Conservation (phyloP, 2,113 vertebrate species). For the Callaeas wilsoni region DNA sequence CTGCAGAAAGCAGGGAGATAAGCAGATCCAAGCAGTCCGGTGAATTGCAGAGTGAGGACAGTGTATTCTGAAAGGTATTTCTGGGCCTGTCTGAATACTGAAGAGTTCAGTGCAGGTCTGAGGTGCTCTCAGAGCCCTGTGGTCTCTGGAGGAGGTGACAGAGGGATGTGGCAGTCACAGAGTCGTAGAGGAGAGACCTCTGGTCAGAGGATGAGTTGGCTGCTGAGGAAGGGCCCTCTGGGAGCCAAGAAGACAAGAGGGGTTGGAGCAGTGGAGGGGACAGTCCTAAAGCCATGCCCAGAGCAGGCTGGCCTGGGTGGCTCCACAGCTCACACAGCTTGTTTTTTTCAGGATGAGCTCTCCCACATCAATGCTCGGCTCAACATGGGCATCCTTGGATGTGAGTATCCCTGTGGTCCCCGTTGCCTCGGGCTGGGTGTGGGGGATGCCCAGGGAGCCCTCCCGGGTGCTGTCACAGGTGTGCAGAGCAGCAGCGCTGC, state of each 20-base stretch:
- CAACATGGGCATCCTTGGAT: conserved; percentile 99
- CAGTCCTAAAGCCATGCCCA: not conserved
- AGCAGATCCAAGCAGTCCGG: not conserved
- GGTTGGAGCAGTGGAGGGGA: not conserved
- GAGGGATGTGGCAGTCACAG: not conserved
- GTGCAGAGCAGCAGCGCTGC: not conserved
- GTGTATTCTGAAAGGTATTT: not conserved
- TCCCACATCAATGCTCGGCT: conserved; percentile 97
- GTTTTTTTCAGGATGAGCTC: conserved; percentile 85
- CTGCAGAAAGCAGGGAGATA: not conserved
- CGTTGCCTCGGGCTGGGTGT: not conserved
- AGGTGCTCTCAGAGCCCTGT: not conserved
- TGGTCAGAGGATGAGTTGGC: not conserved
- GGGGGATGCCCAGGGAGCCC: not conserved
- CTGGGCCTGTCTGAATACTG: not conserved
- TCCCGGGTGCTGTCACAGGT: not conserved
- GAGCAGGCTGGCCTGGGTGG: not conserved
- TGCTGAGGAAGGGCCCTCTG: not conserved
- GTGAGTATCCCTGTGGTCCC: conserved; percentile 74
- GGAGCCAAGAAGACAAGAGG: not conserved
- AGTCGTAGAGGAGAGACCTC: not conserved
- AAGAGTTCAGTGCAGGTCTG: not conserved
- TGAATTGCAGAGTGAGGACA: not conserved
- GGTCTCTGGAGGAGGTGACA: not conserved
- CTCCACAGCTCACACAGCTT: not conserved